Percentiles rank a stretch among this genome's conserved stretches.
Evolutionary conservation across 2,888 invertebrate species (phyloP).

Genomic region (Eristalis tenax): DNA sequence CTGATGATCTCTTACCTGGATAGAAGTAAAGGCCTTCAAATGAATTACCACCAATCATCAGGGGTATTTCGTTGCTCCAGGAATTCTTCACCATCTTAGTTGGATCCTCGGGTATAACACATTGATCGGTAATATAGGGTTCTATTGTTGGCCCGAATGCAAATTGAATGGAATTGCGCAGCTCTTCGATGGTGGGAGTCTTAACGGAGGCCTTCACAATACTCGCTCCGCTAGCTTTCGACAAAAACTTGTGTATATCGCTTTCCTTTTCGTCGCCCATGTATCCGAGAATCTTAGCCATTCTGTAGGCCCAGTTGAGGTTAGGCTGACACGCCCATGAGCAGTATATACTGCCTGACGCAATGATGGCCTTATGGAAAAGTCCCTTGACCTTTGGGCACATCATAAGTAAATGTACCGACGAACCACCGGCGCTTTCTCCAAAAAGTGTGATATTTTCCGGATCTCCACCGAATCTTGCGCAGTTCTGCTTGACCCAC

Average conservation of each 20-base stretch:
- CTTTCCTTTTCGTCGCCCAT: conserved; percentile 70
- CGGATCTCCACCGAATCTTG: conserved; percentile 81
- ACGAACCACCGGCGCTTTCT: conserved; percentile 82
- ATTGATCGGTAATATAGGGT: conserved; percentile 77
- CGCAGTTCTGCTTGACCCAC: conserved; percentile 82
- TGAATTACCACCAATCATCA: conserved; percentile 78
- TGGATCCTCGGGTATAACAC: conserved; percentile 76
- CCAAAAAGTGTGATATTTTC: conserved; percentile 82
- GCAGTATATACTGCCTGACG: conserved; percentile 77
- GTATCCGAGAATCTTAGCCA: conserved; percentile 76
- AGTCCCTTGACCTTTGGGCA: conserved; percentile 80
- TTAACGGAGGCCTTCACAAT: conserved; percentile 67
- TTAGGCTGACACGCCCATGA: conserved; percentile 75
- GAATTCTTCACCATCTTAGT: conserved; percentile 73
- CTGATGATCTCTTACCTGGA: neutral
- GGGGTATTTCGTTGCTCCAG: conserved; percentile 79
- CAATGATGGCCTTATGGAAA: conserved; percentile 78
- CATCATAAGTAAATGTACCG: conserved; percentile 80
- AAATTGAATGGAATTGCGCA: conserved; percentile 72
- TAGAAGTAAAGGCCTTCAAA: conserved; percentile 76
- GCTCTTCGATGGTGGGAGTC: conserved; percentile 50
- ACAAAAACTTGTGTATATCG: conserved; percentile 72
- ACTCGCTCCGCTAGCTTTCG: conserved; percentile 68
- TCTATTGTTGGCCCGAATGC: conserved; percentile 80
- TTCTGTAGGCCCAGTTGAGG: conserved; percentile 73